Conservation (phyloP, 2,113 vertebrate species). For the Tringa solitaria region DNA sequence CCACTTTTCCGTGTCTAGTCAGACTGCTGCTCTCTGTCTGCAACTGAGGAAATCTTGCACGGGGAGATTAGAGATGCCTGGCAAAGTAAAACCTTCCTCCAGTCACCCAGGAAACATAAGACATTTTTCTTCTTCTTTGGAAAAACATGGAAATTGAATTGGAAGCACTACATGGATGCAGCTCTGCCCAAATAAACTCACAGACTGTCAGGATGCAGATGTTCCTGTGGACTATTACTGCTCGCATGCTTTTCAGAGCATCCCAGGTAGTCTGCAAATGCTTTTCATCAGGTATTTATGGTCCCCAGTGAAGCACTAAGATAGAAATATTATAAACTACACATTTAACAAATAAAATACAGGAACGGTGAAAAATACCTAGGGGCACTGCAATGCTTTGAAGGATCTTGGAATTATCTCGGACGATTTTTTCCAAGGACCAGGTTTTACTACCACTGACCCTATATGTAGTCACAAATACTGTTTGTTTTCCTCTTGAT, state of each 20-base stretch:
- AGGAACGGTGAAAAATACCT: not conserved
- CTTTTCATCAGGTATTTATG: conserved; percentile 18
- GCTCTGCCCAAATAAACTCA: conserved; percentile 23
- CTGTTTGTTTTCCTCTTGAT: not conserved
- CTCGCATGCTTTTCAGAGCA: not conserved
- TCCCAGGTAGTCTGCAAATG: not conserved
- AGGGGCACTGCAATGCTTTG: not conserved
- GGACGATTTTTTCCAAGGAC: rapidly evolving
- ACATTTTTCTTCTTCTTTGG: not conserved
- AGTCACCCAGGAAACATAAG: conserved; percentile 42
- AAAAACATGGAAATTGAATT: conserved; percentile 50
- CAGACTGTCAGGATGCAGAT: conserved; percentile 42
- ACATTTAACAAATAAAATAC: conserved; percentile 4
- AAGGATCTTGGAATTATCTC: not conserved
- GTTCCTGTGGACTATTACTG: not conserved
- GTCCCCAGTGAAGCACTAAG: not conserved
- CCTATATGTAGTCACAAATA: not conserved
- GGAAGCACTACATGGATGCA: not conserved
- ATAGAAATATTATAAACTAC: not conserved
- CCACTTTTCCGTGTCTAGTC: not conserved
- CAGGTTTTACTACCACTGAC: not conserved
- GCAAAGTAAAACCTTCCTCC: conserved; percentile 5
- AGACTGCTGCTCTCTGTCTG: conserved; percentile 12
- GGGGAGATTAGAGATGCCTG: conserved; percentile 26
- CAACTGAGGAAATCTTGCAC: not conserved